Conservation (phyloP, 2,113 vertebrate species). For the Cephalopholis sonnerati region DNA sequence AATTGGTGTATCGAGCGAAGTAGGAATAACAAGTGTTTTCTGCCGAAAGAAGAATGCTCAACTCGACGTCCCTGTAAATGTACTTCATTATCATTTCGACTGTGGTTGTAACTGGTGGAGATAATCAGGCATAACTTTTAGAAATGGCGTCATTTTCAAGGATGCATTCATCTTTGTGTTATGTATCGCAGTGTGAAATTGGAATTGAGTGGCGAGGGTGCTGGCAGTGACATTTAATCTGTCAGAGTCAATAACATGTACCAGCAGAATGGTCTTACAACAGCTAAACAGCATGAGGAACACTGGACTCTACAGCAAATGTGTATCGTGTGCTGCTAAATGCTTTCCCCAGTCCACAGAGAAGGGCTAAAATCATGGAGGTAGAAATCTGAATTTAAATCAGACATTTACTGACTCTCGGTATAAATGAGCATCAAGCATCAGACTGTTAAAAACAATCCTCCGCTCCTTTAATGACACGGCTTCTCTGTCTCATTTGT, state of each 20-base stretch:
- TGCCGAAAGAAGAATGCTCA: conserved; percentile 8
- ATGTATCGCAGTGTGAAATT: conserved; percentile 36
- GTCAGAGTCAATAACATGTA: conserved; percentile 27
- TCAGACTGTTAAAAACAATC: background rate
- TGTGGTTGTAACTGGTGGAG: background rate
- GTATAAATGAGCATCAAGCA: background rate
- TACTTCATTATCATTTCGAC: conserved; percentile 6
- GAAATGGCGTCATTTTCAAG: conserved; percentile 34
- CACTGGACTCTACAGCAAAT: background rate
- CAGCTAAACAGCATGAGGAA: background rate
- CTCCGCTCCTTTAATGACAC: conserved; percentile 3
- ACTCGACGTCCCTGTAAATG: background rate
- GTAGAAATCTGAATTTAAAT: background rate
- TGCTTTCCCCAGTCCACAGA: background rate
- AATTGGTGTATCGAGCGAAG: conserved; percentile 28
- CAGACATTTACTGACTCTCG: background rate
- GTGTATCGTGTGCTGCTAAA: background rate
- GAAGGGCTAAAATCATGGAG: background rate
- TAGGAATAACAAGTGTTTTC: conserved; percentile 5
- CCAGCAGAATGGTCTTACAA: conserved; percentile 8
- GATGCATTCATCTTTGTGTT: conserved; percentile 17
- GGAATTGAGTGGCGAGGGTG: conserved; percentile 26
- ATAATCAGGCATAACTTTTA: conserved; percentile 46
- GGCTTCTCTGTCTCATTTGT: conserved; percentile 14
- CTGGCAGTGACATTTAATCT: conserved; percentile 49